Conservation (phyloP, 1,140 invertebrate species). For the Drosophila ohnishii region DNA sequence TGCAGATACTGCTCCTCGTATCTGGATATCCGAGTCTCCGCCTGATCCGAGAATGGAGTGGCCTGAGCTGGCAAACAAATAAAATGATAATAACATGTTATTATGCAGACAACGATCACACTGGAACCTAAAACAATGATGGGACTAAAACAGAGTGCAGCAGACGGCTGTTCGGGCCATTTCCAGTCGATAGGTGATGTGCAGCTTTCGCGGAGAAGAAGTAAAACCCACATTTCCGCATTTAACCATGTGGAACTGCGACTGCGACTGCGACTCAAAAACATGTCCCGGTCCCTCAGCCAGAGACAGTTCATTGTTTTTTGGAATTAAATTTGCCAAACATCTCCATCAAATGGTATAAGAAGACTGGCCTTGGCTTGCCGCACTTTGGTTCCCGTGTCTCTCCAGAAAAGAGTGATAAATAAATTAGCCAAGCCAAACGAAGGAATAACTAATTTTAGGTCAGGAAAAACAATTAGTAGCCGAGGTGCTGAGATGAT, state of each 20-base stretch:
- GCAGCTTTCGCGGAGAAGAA: conserved; percentile 37
- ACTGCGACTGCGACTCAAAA: conserved; percentile 50
- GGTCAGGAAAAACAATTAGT: conserved; percentile 28
- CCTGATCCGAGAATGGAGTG: conserved; percentile 25
- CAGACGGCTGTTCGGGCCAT: conserved; percentile 26
- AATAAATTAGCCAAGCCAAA: conserved; percentile 19
- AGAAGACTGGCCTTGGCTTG: not conserved
- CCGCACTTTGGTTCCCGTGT: not conserved
- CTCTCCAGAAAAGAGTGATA: conserved; percentile 14
- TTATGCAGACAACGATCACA: conserved; percentile 61
- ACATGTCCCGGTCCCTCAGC: conserved; percentile 33
- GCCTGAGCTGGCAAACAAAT: conserved; percentile 66
- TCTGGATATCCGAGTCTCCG: conserved; percentile 13
- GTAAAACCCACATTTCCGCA: conserved; percentile 58
- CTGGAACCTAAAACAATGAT: conserved; percentile 65
- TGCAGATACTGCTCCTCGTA: not conserved
- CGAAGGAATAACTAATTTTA: conserved; percentile 33
- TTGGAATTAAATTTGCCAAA: conserved; percentile 47
- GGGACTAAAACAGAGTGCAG: conserved; percentile 45
- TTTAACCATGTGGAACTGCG: conserved; percentile 64
- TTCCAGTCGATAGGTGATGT: conserved; percentile 43
- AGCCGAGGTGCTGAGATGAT: conserved; percentile 20
- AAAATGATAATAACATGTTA: conserved; percentile 78
- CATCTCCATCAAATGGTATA: conserved; percentile 37
- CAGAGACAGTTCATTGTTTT: conserved; percentile 50